phyloP scores from a whole-genome alignment of 2,797 vertebrate species.

The Meda fulgida region DNA sequence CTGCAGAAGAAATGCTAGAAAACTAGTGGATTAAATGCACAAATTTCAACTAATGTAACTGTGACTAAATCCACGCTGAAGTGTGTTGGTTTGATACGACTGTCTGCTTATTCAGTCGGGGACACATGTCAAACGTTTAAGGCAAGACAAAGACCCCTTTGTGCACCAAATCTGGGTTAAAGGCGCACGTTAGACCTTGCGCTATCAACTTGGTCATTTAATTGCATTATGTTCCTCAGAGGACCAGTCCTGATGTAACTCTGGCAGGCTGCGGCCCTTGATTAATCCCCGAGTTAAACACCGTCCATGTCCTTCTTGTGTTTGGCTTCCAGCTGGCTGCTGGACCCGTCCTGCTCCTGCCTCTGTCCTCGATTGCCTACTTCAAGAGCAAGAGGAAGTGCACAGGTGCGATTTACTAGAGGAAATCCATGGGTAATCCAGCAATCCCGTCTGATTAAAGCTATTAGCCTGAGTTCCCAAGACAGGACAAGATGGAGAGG shows the following conservation, averaged over 20 bases:
- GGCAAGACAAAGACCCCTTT: conserved; percentile 31
- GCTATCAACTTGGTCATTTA: conserved; percentile 21
- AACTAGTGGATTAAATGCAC: conserved; percentile 59
- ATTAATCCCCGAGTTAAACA: conserved; percentile 46
- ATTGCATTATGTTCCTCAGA: conserved; percentile 34
- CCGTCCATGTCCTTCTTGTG: conserved; percentile 26
- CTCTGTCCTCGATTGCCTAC: conserved; percentile 41
- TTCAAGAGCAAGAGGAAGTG: conserved; percentile 45
- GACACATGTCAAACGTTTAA: conserved; percentile 31
- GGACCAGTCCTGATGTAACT: conserved; percentile 25
- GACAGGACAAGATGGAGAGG: conserved; percentile 24
- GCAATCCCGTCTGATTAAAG: conserved; percentile 71
- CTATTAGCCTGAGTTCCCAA: conserved; percentile 57
- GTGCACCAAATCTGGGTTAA: conserved; percentile 20
- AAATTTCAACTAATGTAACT: conserved; percentile 49
- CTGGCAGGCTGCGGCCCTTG: not conserved
- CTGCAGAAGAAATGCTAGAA: conserved; percentile 44
- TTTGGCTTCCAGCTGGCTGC: conserved; percentile 19
- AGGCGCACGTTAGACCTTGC: not conserved
- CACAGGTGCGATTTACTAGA: conserved; percentile 66
- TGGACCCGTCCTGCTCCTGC: conserved; percentile 17
- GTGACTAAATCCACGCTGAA: conserved; percentile 39
- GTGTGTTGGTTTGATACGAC: conserved; percentile 45
- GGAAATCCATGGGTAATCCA: conserved; percentile 71
- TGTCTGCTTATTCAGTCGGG: not conserved